Base-by-base conservation (phyloP, 1,140 invertebrate species). In the Calephelis nemesis region DNA sequence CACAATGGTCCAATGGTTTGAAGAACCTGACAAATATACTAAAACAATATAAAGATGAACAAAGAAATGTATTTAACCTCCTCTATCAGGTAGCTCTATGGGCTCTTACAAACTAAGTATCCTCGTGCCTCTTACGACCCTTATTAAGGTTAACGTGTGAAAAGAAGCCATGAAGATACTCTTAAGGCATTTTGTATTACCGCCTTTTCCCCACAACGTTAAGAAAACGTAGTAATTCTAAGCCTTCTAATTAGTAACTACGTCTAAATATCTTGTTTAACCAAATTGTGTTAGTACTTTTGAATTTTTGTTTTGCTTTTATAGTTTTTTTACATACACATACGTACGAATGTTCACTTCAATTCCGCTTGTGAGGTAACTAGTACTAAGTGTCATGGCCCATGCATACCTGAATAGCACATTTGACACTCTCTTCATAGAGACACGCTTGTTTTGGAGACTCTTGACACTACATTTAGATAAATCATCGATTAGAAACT, bases 101-200 rank as follows among this genome's bases (percentile, higher is more conserved):
- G 54, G 54, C 15, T 11, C 52, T 30, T 58, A 58, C 54, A 19
- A 30, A 58, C 5, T 58, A 39, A 58, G 19, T 39, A 39, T 58
- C 15, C 54, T 58, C 54, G 11, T 39, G 11, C 54, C 30, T 39
- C 54, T 58, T 58, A 58, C 54, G 54, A 30, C 54, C 54, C 19
- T 58, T 58, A 58, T 58, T 58, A 58, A 58, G 54, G 54, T 39
- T 58, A 58, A 58, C 15, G 54, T 58, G 54, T 58, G 54, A 40
- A 58, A 58, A 58, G 54, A 30, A 39, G 54, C 54, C 54, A 58
- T 58, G 54, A 58, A 58, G 54, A 39, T 58, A 12, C 54, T 58
- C 54, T 58, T 58, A 30, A 58, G 54, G 30, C 54, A 12, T 58
- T 58, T 39, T 58, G 54, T 58, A 19, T 58, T 4, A 10, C 39